phyloP scores from a whole-genome alignment of 2,113 vertebrate species.

The Megalops atlanticus region DNA sequence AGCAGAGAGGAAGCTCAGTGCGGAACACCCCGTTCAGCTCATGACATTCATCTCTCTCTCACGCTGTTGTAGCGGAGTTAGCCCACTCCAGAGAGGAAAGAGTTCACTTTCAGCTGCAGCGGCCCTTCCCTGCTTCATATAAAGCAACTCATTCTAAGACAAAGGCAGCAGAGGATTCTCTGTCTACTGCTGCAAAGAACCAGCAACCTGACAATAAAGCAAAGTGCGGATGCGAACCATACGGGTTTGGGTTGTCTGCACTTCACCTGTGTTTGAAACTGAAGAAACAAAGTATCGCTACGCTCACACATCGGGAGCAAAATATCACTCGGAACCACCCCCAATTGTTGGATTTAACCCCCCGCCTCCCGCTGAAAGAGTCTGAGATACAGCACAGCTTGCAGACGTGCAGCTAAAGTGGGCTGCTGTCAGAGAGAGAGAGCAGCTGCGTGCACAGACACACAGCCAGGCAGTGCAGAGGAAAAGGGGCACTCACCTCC shows the following conservation, averaged over 20 bases:
- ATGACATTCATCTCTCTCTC: background rate
- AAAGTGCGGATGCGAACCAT: background rate
- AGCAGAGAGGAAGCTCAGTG: background rate
- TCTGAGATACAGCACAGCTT: conserved; percentile 16
- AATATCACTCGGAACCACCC: conserved; percentile 1
- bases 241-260: too few relatives aligned
- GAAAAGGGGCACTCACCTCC: conserved; percentile 65
- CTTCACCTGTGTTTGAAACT: background rate
- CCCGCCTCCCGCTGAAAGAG: conserved; percentile 1
- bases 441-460: background rate
- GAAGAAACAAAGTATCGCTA: background rate
- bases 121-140: background rate
- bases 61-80: background rate
- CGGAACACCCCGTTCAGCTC: conserved; percentile 8
- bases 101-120: background rate
- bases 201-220: background rate
- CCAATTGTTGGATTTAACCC: background rate
- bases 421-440: conserved; percentile 19
- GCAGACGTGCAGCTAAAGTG: conserved; percentile 23
- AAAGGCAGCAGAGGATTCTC: conserved; percentile 7
- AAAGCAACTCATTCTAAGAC: conserved; percentile 6
- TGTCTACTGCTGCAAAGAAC: background rate
- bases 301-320: background rate
- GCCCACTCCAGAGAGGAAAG: background rate
- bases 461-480: conserved; percentile 1